Evolutionary conservation across 2,888 invertebrate genomes (phyloP).

Genomic region (Mythimna ferrago): DNA sequence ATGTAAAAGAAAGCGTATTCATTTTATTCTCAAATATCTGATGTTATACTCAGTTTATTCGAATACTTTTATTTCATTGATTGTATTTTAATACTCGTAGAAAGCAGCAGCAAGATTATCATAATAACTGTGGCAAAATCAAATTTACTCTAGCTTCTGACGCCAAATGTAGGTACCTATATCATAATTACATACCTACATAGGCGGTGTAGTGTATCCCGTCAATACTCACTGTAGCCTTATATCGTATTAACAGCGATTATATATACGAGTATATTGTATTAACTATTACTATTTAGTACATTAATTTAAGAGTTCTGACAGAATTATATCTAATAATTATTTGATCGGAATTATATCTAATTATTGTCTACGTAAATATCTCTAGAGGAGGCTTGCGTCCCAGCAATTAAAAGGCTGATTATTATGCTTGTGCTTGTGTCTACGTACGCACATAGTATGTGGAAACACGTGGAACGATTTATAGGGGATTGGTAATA

Average conservation of each 20-base stretch:
- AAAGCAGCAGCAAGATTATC: constrained; percentile 55
- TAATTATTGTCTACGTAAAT: neutral
- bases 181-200: constrained; percentile 40
- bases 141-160: constrained; percentile 65
- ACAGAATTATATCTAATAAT: neutral
- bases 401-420: too few species aligned
- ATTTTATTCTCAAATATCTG: constrained; percentile 30
- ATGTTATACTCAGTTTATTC: constrained; percentile 23
- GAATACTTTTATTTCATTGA: constrained; percentile 57
- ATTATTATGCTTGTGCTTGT: too few species aligned
- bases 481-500: constrained; percentile 7
- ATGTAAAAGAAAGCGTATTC: constrained; percentile 15
- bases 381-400: too few species aligned
- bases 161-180: constrained; percentile 9
- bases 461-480: neutral
- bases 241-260: neutral
- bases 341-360: neutral
- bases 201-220: constrained; percentile 62
- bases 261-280: too few species aligned
- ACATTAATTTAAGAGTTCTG: neutral
- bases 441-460: too few species aligned
- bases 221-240: constrained; percentile 55
- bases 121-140: constrained; percentile 68
- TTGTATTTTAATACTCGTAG: constrained; percentile 65
- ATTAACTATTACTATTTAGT: neutral